A percentile compares a stretch with the other conserved stretches of the same genome.
phyloP scores from a whole-genome alignment of 2,113 vertebrate genomes.

The Sclerurus mexicanus region DNA sequence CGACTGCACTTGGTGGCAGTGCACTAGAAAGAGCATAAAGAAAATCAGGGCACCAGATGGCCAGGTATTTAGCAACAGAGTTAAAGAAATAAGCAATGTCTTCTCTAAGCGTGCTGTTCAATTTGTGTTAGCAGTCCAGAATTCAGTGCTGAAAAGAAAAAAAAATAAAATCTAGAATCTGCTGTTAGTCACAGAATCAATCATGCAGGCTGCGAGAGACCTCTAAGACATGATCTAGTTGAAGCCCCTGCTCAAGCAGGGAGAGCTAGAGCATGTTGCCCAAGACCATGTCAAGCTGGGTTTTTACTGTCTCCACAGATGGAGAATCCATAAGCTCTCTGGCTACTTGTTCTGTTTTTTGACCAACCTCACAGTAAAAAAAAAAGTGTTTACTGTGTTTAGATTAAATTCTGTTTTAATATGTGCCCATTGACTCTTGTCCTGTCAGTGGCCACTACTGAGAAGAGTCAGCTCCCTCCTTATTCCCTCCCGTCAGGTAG shows the following conservation, averaged over 20 bases:
- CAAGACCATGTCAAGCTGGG: not conserved
- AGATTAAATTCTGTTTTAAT: not conserved
- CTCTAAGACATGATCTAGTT: not conserved
- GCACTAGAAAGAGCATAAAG: not conserved
- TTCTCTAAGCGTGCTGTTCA: not conserved
- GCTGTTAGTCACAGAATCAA: not conserved
- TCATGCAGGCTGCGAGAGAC: not conserved
- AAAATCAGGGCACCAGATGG: not conserved
- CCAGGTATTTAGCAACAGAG: not conserved
- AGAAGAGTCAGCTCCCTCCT: not conserved
- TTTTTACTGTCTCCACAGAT: not conserved
- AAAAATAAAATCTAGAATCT: not conserved
- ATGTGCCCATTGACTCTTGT: not conserved
- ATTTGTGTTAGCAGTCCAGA: not conserved
- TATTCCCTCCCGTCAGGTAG: not conserved
- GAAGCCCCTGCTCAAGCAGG: not conserved
- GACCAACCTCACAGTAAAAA: not conserved
- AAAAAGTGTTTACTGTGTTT: not conserved
- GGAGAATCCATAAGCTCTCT: not conserved
- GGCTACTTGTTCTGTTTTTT: fast-evolving
- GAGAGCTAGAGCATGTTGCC: not conserved
- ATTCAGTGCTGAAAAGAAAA: not conserved
- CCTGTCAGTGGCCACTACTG: not conserved
- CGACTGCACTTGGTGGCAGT: not conserved
- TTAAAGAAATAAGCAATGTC: not conserved